Evolutionary conservation across 2,113 vertebrate genomes (phyloP), one percentile per base, ranked within the genome.

Genomic region (Tupaia tana): DNA sequence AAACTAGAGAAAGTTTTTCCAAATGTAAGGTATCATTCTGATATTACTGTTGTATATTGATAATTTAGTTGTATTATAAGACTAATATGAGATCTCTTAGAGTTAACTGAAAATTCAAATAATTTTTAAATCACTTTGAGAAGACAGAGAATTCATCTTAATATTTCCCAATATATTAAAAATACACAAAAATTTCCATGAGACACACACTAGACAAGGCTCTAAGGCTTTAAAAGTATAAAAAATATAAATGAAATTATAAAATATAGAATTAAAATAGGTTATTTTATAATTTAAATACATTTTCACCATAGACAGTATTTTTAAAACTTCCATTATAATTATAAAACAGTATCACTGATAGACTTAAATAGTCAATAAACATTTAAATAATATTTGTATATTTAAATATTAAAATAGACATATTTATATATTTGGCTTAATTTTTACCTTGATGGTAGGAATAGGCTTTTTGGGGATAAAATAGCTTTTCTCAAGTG

Each of bases 391-490:
- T 10, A 9, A n/a, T 52, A 79, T 24, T 69, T 75, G 43, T 14
- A 43, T 43, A 82, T 61, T 64, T 92, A 69, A 86, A 25, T 9
- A 69, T 12, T 22, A 74, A 34, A 66, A 75, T 5, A 89, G 18
- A 54, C 12, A 59, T 71, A 54, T 82, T 61, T 75, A 64, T 10
- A 9, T 27, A 91, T 52, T 81, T 15, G 7, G 52, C 73, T 66
- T 94, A 69, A 96, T 96, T 88, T 94, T 98, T 98, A 99, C 99
- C 98, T 99, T 99, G 92, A 99, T 97, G 78, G 98, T 90, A 85
- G 99, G 99, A 96, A 99, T 97, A 27, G 99, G 98, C 93, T 98
- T 99, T 93, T 98, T 98, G 0, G 98, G 98, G 27, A 93, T 12
- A 22, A 98, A 99, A 85, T 66, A 79, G 1, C 97, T 97, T 83